Percentiles rank a stretch among this genome's conserved stretches.
phyloP scores from a whole-genome alignment of 2,113 vertebrate genomes.

The Myrmecophaga tridactyla region DNA sequence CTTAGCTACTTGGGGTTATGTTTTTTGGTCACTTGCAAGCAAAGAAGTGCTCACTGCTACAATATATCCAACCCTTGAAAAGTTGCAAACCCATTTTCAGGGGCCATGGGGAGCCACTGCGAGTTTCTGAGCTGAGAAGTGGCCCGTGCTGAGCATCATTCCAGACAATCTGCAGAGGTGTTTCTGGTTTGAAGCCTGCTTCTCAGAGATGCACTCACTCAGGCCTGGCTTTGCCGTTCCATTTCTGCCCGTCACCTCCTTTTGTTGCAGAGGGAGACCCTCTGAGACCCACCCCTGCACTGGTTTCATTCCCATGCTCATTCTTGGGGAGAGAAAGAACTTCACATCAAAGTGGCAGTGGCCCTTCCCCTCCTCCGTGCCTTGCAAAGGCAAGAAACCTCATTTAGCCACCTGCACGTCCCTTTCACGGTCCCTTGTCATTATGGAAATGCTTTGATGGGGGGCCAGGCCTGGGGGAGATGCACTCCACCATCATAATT shows the following conservation, averaged over 20 bases:
- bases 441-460: conserved; percentile 52
- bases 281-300: background rate
- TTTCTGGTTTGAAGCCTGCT: conserved; percentile 11
- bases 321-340: background rate
- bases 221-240: background rate
- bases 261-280: background rate
- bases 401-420: conserved; percentile 60
- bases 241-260: background rate
- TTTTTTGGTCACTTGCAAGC: background rate
- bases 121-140: background rate
- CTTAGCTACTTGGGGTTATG: background rate
- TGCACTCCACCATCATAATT: conserved; percentile 43
- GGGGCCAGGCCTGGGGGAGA: background rate
- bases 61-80: background rate
- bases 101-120: background rate
- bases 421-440: conserved; percentile 51
- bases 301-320: background rate
- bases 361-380: background rate
- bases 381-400: conserved; percentile 19
- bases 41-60: background rate
- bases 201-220: background rate
- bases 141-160: background rate
- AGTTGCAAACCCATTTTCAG: background rate
- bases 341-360: background rate
- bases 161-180: background rate